Conservation (phyloP, 2,797 vertebrate species). For the Syncerus caffer region DNA sequence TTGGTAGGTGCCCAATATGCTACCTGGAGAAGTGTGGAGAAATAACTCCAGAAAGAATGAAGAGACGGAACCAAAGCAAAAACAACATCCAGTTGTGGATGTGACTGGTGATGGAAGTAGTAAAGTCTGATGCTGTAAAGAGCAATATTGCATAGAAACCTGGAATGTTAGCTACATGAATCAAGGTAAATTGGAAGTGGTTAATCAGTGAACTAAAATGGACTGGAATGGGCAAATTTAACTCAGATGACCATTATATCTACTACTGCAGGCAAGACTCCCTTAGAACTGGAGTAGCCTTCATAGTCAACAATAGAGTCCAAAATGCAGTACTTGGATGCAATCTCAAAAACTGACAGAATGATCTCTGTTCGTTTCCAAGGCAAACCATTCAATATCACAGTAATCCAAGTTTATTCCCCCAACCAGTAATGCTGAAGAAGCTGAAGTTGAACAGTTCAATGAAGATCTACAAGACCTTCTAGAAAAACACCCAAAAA, state of each 20-base stretch:
- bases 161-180: neutral
- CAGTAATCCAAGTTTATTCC: neutral
- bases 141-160: neutral
- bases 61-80: neutral
- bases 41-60: neutral
- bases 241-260: neutral
- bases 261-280: neutral
- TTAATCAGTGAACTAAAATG: neutral
- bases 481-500: neutral
- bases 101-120: neutral
- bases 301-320: neutral
- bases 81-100: neutral
- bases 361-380: neutral
- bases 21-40: neutral
- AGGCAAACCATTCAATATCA: neutral
- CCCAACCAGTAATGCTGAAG: neutral
- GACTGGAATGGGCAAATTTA: neutral
- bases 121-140: neutral
- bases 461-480: neutral
- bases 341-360: neutral
- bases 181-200: neutral
- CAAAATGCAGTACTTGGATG: neutral
- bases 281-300: neutral
- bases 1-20: neutral
- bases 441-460: neutral